Base-by-base conservation (phyloP, 2,888 invertebrate species). In the Synergus laeviventris region DNA sequence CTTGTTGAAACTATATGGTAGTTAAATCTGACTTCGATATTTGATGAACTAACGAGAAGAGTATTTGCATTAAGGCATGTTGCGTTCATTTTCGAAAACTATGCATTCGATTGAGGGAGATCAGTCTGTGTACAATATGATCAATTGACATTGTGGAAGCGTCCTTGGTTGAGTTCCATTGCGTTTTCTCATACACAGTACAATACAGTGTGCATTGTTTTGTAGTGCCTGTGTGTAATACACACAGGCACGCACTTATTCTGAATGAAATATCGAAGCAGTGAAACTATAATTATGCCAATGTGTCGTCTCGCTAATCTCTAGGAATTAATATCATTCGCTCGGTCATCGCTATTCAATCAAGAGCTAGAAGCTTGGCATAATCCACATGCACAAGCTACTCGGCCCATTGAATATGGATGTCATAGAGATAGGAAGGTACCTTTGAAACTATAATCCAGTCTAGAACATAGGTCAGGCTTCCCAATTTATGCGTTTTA, bases 261-360 rank as follows among this genome's bases (percentile, higher is more conserved):
- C 12, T 14, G 24, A 59, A 45, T 76, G 21, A 16, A 42, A 59
- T n/a, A 73, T 73, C 45, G 73, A 49, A 78, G 78, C 73, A 76
- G 75, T 74, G 78, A 54, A 54, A 54, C n/a, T 54, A 11, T 83
- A 85, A 83, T 83, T 81, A 81, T 82, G 79, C 81, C 85, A 84
- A 86, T 86, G 84, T 85, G 84, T 84, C 81, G 84, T 79, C 78
- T 81, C 86, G 86, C 84, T 85, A 88, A 89, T 90, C 86, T 87
- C 85, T 82, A 84, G 84, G 81, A 86, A 86, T 87, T 89, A 89
- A 89, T 88, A 88, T 88, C 87, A 86, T 87, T 87, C 84, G 82
- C 82, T 84, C 36, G 49, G 56, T 74, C 70, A 79, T 83, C 85
- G 86, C 88, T 87, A 87, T 88, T 88, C 87, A 89, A 88, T 89